A percentile compares a stretch with the other conserved stretches of the same genome.
Evolutionary conservation across 2,888 invertebrate species (phyloP).

Genomic region (Melieria omissa): DNA sequence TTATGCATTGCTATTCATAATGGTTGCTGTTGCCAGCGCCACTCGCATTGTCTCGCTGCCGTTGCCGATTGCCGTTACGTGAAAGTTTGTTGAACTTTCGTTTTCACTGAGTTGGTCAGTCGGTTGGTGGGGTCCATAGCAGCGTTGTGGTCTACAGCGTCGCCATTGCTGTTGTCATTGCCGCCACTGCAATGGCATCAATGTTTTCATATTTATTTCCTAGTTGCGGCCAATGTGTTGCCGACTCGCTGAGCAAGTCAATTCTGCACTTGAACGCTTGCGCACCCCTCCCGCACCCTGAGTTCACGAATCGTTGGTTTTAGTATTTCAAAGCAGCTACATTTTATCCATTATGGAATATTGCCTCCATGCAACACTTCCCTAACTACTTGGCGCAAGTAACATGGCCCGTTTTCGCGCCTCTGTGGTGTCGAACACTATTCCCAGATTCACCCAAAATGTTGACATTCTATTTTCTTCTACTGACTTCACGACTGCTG

Average conservation of each 20-base stretch:
- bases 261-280: conserved; percentile 31
- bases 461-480: not conserved
- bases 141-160: conserved; percentile 16
- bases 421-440: not conserved
- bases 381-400: too few species aligned
- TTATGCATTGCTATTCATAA: not conserved
- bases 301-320: not conserved
- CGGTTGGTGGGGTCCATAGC: conserved; percentile 25
- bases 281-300: not conserved
- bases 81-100: conserved; percentile 65
- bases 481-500: not conserved
- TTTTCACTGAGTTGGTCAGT: conserved; percentile 53
- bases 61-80: conserved; percentile 28
- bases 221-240: not conserved
- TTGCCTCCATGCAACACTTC: too few species aligned
- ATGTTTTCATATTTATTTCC: conserved; percentile 2
- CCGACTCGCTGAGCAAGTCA: conserved; percentile 40
- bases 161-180: conserved; percentile 18
- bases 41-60: conserved; percentile 9
- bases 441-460: conserved; percentile 13
- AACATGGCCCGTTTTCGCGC: too few species aligned
- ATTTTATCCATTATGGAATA: too few species aligned
- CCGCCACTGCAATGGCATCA: not conserved
- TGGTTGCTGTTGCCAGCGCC: not conserved
- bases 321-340: too few species aligned